Conservation (phyloP, 1,140 invertebrate genomes). For the Caenorhabditis inopinata region DNA sequence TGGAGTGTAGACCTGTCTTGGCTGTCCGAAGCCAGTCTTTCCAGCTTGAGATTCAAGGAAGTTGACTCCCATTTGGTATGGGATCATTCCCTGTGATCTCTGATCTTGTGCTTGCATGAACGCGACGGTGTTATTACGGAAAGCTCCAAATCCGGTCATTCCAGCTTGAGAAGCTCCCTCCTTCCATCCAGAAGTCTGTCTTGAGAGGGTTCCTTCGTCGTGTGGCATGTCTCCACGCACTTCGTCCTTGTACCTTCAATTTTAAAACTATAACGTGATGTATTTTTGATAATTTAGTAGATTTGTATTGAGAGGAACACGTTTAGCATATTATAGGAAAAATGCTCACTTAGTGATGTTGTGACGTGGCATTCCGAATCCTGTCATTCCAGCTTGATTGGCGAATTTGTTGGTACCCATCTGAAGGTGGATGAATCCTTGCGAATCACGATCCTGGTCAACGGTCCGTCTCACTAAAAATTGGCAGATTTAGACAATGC, state of each 20-base stretch:
- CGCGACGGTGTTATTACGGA: slow-evolving; percentile 64
- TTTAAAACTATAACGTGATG: too few relatives aligned
- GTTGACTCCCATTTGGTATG: slow-evolving; percentile 67
- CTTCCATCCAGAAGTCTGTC: slow-evolving; percentile 65
- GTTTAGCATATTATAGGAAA: too few relatives aligned
- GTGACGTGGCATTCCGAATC: slow-evolving; percentile 65
- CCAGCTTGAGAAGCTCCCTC: slow-evolving; percentile 63
- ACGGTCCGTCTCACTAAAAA: slow-evolving; percentile 61
- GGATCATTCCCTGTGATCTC: slow-evolving; percentile 60
- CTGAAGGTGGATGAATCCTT: slow-evolving; percentile 66
- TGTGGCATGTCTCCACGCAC: slow-evolving; percentile 66
- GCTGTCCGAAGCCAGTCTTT: slow-evolving; percentile 63
- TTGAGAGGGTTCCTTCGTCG: slow-evolving; percentile 60
- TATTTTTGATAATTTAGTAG: too few relatives aligned
- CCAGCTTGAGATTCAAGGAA: slow-evolving; percentile 65
- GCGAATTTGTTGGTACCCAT: slow-evolving; percentile 65
- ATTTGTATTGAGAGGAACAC: too few relatives aligned
- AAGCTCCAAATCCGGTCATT: slow-evolving; percentile 66
- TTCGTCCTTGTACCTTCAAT: slow-evolving; percentile 58
- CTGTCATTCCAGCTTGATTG: slow-evolving; percentile 65
- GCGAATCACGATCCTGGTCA: slow-evolving; percentile 64
- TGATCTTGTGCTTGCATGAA: slow-evolving; percentile 50
- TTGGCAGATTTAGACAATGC: neutral
- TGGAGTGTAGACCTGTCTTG: slow-evolving; percentile 60
- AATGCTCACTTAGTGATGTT: slow-evolving; percentile 62